These are phyloP conservation scores for Lerista edwardsae DNA, from an alignment of 2,797 vertebrate species.

Conservation along the genomic window DNA sequence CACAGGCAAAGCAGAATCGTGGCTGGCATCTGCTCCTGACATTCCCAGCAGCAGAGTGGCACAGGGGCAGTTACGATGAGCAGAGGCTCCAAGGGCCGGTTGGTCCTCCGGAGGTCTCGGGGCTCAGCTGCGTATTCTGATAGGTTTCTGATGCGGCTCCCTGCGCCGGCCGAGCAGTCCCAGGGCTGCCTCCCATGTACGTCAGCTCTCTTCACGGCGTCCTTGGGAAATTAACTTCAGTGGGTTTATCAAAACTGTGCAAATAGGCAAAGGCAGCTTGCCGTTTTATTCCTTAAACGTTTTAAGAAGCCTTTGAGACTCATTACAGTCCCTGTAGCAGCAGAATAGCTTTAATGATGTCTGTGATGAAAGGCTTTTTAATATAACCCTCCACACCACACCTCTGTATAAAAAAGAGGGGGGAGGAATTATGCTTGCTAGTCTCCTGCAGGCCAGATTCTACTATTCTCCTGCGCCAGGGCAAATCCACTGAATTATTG, in stretches of 20 bases:
- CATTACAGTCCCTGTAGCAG: background rate
- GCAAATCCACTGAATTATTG: slow-evolving; percentile 20
- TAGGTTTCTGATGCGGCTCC: background rate
- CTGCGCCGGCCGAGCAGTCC: background rate
- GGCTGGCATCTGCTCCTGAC: background rate
- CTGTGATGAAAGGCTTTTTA: slow-evolving; percentile 32
- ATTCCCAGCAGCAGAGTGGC: background rate
- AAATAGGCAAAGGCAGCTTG: background rate
- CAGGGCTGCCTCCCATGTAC: background rate
- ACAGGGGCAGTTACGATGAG: background rate
- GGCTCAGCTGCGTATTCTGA: background rate
- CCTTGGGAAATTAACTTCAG: slow-evolving; percentile 31
- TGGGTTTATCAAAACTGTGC: slow-evolving; percentile 22
- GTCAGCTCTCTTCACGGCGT: background rate
- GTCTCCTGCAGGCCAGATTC: slow-evolving; percentile 1
- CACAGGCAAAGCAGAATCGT: background rate
- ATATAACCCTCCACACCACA: background rate
- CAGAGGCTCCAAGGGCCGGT: no score
- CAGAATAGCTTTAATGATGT: background rate
- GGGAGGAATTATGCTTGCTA: background rate
- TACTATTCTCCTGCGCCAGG: background rate
- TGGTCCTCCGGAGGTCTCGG: no score
- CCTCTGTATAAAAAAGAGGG: background rate
- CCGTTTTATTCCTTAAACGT: slow-evolving; percentile 22
- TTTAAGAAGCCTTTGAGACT: slow-evolving; percentile 24